A percentile compares a stretch with the other conserved stretches of the same genome.
Evolutionary conservation across 2,888 invertebrate species (phyloP).

Genomic region (Chrysolina americana): DNA sequence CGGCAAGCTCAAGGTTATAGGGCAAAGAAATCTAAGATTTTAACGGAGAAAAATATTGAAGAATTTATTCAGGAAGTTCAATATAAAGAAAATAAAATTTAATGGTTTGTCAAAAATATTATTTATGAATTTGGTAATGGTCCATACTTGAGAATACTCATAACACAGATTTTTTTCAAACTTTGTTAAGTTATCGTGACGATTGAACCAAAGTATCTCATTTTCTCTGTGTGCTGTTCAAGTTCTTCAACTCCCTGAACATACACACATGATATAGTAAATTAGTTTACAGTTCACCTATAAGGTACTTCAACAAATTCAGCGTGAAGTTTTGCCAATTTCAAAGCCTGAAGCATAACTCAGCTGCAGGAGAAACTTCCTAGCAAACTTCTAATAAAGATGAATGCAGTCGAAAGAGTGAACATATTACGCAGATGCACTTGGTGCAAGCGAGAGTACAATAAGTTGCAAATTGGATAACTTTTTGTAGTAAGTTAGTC

Average conservation of each 20-base stretch:
- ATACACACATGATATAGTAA: slow-evolving; percentile 1
- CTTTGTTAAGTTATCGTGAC: too few species aligned
- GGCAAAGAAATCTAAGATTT: too few species aligned
- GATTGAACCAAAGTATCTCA: too few species aligned
- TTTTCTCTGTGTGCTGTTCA: background rate
- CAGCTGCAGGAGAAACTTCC: slow-evolving; percentile 20
- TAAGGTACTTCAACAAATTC: slow-evolving; percentile 17
- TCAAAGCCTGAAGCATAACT: slow-evolving; percentile 23
- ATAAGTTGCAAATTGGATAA: slow-evolving; percentile 34
- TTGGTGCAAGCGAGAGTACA: slow-evolving; percentile 18
- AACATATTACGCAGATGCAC: slow-evolving; percentile 27
- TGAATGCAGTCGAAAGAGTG: slow-evolving; percentile 21
- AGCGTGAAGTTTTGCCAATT: slow-evolving; percentile 19
- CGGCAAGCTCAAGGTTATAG: too few species aligned
- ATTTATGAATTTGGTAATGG: too few species aligned
- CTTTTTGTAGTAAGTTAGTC: slow-evolving; percentile 27
- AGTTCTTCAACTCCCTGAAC: background rate
- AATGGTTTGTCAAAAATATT: too few species aligned
- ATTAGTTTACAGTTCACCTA: slow-evolving; percentile 12
- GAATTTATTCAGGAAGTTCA: too few species aligned
- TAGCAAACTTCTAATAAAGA: slow-evolving; percentile 14
- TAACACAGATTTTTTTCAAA: too few species aligned
- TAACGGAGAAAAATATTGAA: too few species aligned
- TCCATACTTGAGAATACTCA: too few species aligned
- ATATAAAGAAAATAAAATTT: too few species aligned